phyloP scores from a whole-genome alignment of 2,888 invertebrate genomes.

The Monochamus alternatus region DNA sequence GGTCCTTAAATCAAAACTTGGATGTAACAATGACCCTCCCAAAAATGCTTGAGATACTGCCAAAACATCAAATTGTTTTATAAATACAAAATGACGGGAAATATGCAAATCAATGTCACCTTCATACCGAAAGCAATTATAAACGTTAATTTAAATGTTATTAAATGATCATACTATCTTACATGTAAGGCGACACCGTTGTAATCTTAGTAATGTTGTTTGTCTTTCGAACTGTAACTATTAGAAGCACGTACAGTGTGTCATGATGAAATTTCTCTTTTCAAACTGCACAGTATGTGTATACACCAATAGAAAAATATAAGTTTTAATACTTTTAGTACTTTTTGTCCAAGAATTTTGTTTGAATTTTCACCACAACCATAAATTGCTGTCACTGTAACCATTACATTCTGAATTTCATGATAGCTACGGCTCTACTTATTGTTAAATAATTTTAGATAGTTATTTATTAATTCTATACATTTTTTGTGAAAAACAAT shows the following conservation, averaged over 20 bases:
- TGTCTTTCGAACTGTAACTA: conserved; percentile 10
- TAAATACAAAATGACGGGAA: conserved; percentile 53
- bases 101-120: conserved; percentile 57
- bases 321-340: too few species aligned
- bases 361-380: too few species aligned
- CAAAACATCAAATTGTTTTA: conserved; percentile 53
- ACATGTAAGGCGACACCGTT: conserved; percentile 20
- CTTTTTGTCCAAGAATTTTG: too few species aligned
- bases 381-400: too few species aligned
- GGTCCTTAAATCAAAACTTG: conserved; percentile 6
- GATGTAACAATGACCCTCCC: conserved; percentile 49
- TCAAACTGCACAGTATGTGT: too few species aligned
- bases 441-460: too few species aligned
- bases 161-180: conserved; percentile 27
- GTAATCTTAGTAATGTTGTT: conserved; percentile 18
- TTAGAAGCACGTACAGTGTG: neutral
- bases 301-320: too few species aligned
- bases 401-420: too few species aligned
- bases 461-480: too few species aligned
- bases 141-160: conserved; percentile 8
- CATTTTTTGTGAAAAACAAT: too few species aligned
- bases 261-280: neutral
- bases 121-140: conserved; percentile 44
- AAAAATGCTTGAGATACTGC: conserved; percentile 54
- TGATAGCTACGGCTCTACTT: too few species aligned